These are phyloP conservation scores for Phainopepla nitens DNA, from an alignment of 2,113 vertebrate species.

Conservation along the genomic window DNA sequence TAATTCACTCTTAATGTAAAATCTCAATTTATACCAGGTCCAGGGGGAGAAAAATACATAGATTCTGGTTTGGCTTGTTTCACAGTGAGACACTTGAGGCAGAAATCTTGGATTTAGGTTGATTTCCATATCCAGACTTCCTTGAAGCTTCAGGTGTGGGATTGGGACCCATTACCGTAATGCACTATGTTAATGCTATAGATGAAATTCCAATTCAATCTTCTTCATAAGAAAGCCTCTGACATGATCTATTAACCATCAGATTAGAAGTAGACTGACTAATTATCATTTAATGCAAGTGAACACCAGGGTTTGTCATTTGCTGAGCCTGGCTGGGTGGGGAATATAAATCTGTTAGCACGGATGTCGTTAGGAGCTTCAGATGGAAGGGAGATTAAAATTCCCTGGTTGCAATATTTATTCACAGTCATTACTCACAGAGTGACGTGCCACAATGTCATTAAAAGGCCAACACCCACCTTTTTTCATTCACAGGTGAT, in stretches of 20 bases:
- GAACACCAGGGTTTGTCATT: background rate
- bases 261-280: conserved; percentile 6
- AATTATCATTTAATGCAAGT: conserved; percentile 18
- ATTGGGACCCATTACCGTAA: background rate
- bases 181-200: background rate
- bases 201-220: conserved; percentile 17
- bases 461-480: conserved; percentile 43
- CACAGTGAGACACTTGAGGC: background rate
- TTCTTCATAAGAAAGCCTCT: background rate
- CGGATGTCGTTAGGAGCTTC: background rate
- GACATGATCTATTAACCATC: conserved; percentile 37
- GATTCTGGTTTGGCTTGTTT: background rate
- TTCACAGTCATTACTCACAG: conserved; percentile 43
- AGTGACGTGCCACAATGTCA: background rate
- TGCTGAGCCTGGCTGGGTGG: background rate
- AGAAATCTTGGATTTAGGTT: background rate
- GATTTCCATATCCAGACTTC: background rate
- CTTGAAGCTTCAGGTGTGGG: background rate
- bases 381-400: conserved; percentile 42
- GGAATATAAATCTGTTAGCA: conserved; percentile 10
- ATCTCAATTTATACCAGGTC: background rate
- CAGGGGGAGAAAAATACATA: background rate
- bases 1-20: background rate
- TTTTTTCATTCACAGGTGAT: conserved; percentile 11
- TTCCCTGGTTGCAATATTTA: conserved; percentile 44